phyloP scores from a whole-genome alignment of 2,888 invertebrate genomes.

The Hipparchia semele region DNA sequence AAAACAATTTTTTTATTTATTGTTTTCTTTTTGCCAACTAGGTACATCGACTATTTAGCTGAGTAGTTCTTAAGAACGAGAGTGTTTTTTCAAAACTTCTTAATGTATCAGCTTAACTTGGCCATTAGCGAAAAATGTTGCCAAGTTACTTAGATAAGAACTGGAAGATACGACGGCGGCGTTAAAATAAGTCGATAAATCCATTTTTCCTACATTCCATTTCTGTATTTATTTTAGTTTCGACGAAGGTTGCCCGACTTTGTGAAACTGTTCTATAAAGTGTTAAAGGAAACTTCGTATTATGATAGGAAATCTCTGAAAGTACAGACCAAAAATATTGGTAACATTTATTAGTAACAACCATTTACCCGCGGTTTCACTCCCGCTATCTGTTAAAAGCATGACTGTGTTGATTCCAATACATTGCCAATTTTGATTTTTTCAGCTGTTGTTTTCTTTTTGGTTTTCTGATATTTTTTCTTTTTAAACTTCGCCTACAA shows the following conservation, averaged over 20 bases:
- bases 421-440: too few species aligned
- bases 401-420: too few species aligned
- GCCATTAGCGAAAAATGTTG: constrained; percentile 24
- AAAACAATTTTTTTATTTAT: constrained; percentile 1
- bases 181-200: constrained; percentile 20
- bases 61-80: constrained; percentile 18
- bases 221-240: constrained; percentile 4
- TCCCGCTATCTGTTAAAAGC: too few species aligned
- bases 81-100: constrained; percentile 22
- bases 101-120: constrained; percentile 26
- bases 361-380: too few species aligned
- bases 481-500: too few species aligned
- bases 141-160: constrained; percentile 12
- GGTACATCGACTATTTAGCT: constrained; percentile 7
- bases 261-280: not conserved
- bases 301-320: constrained; percentile 6
- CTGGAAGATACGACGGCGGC: not conserved
- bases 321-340: not conserved
- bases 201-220: constrained; percentile 8
- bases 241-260: constrained; percentile 4
- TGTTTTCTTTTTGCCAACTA: constrained; percentile 3
- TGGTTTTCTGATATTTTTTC: too few species aligned
- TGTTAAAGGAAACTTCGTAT: constrained; percentile 4
- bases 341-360: not conserved
- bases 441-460: too few species aligned